Evolutionary conservation across 2,113 vertebrate genomes (phyloP).

Genomic region (Etheostoma cragini): DNA sequence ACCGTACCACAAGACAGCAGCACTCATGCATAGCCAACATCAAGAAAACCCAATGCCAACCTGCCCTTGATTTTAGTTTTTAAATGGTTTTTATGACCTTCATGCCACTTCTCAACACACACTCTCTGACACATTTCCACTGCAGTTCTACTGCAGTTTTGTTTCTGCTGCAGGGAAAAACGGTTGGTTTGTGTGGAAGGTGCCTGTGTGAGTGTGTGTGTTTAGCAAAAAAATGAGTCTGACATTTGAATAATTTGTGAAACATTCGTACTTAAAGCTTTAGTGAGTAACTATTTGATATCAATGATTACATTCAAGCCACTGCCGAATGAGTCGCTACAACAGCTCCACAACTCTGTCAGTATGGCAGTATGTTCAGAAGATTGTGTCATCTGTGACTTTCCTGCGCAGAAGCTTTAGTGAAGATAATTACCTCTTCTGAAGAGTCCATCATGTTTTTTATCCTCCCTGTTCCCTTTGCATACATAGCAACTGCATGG

Average conservation of each 20-base stretch:
- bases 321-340: too few relatives aligned
- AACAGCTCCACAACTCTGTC: too few relatives aligned
- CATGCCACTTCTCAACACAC: neutral
- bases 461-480: too few relatives aligned
- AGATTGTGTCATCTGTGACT: too few relatives aligned
- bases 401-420: too few relatives aligned
- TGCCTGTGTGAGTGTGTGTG: neutral
- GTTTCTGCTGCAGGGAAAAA: neutral
- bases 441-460: too few relatives aligned
- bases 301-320: too few relatives aligned
- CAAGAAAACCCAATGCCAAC: neutral
- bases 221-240: neutral
- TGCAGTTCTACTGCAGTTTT: neutral
- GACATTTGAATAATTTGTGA: slow-evolving; percentile 14
- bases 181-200: neutral
- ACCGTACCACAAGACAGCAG: neutral
- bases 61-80: neutral
- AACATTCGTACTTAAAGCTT: neutral
- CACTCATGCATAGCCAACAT: neutral
- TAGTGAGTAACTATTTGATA: too few relatives aligned
- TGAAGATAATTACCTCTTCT: too few relatives aligned
- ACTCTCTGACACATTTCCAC: neutral
- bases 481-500: too few relatives aligned
- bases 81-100: slow-evolving; percentile 22
- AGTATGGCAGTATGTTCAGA: too few relatives aligned